Percentiles rank a stretch among this genome's conserved stretches.
Conservation (phyloP, 1,140 invertebrate species). For the Euwallacea similis region DNA sequence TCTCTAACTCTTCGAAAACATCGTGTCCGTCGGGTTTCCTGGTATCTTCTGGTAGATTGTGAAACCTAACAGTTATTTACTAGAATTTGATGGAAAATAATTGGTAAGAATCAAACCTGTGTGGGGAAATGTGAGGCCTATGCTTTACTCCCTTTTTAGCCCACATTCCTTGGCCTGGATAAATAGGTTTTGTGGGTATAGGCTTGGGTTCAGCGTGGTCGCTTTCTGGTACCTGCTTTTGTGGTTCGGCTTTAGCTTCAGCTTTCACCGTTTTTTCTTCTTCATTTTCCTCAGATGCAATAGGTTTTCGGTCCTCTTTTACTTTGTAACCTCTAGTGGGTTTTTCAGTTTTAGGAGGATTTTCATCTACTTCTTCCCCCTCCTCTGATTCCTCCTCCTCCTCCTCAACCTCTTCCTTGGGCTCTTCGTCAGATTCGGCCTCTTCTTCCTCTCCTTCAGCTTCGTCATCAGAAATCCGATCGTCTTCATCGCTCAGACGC, state of each 20-base stretch:
- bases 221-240: conserved; percentile 27
- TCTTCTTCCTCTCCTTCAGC: conserved; percentile 5
- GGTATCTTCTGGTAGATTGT: conserved; percentile 30
- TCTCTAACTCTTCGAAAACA: conserved; percentile 42
- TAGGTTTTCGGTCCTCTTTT: background rate
- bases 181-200: conserved; percentile 57
- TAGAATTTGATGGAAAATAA: background rate
- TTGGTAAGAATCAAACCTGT: conserved; percentile 28
- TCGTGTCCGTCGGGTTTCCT: conserved; percentile 48
- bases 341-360: background rate
- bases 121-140: conserved; percentile 45
- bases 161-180: conserved; percentile 57
- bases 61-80: conserved; percentile 10
- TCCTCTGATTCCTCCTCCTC: background rate
- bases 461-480: conserved; percentile 4
- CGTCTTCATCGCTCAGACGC: conserved; percentile 8
- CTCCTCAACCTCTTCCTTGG: background rate
- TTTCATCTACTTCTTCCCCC: background rate
- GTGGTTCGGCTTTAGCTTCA: conserved; percentile 3
- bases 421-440: background rate
- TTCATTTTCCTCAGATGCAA: background rate
- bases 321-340: background rate
- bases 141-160: conserved; percentile 55
- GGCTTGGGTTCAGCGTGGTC: conserved; percentile 41
- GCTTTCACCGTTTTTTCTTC: background rate